Evolutionary conservation across 2,113 vertebrate genomes (phyloP), one percentile per base, ranked within the genome.

Genomic region (Pteronura brasiliensis): DNA sequence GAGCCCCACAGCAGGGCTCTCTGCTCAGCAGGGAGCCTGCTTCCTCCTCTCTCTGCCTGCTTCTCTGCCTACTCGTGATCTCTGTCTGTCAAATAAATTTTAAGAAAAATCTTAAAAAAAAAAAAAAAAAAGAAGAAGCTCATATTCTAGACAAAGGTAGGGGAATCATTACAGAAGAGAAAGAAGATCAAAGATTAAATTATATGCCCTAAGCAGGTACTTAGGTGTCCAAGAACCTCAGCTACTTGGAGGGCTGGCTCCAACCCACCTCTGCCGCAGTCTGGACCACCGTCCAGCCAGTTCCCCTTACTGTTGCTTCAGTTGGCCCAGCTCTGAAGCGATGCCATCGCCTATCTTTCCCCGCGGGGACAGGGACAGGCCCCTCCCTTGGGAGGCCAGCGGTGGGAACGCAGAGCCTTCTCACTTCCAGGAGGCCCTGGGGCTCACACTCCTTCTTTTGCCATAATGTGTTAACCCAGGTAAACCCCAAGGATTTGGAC

Each of bases 401-500:
- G 20, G 6, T 27, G 69, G 39, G 39, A 20, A 23, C 4, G 0
- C 14, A 7, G 49, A 14, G 31, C 7, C 9, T 15, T 27, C 7
- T 63, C 49, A 6, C 27, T 36, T 47, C 27, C 27, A 6, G 25
- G 76, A 69, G 76, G 6, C 18, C 36, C 17, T 13, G n/a, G 0
- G 34, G 8, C 67, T 88, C 49, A 71, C 83, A 1, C 27, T 86
- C 29, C 79, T 88, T 79, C 36, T 18, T 20, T 36, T 1, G 1
- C 20, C 55, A 23, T 95, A 7, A 18, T 71, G 39, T 88, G 34
- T 95, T 59, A 65, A 52, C 59, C 5, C 98, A 99, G 99, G 99
- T 99, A 27, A 99, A 99, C 95, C 99, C 99, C 65, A 99, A 99
- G 98, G 99, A 99, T 95, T 96, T 99, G 98, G 99, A 99, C 96